Percentiles rank a stretch among this genome's conserved stretches.
Evolutionary conservation across 2,888 invertebrate genomes (phyloP).

Genomic region (Rhimphoctona megacephalus): DNA sequence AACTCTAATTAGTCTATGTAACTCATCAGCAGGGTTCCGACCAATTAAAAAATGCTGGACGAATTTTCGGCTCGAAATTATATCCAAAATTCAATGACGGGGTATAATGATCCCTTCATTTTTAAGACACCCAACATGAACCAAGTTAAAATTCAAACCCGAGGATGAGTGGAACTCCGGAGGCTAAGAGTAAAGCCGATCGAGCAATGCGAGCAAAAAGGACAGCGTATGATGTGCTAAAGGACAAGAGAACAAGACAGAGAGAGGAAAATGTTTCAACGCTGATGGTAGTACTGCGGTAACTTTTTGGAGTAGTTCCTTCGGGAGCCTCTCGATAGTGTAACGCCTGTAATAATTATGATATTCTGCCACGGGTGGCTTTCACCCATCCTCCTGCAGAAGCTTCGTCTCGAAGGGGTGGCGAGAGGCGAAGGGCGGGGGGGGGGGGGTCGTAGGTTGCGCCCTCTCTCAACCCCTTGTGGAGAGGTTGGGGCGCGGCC

Average conservation of each 20-base stretch:
- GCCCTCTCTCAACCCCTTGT: conserved; percentile 63
- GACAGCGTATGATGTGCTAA: background rate
- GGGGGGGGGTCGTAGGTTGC: conserved; percentile 14
- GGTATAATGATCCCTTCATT: background rate
- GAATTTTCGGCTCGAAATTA: too few species aligned
- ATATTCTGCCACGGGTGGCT: conserved; percentile 78
- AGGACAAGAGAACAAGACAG: background rate
- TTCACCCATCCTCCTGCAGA: conserved; percentile 55
- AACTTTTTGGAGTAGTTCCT: conserved; percentile 71
- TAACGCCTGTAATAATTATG: conserved; percentile 82
- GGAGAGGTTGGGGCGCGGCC: conserved; percentile 84
- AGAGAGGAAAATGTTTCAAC: conserved; percentile 33
- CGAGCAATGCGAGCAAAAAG: background rate
- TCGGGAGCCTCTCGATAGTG: conserved; percentile 71
- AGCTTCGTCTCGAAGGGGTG: conserved; percentile 20
- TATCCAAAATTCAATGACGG: too few species aligned
- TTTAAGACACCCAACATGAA: background rate
- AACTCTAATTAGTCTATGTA: too few species aligned
- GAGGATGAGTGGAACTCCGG: background rate
- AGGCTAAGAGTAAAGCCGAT: background rate
- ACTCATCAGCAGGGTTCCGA: background rate
- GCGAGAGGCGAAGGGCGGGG: conserved; percentile 19
- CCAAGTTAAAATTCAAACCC: background rate
- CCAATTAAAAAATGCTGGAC: background rate
- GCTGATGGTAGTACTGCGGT: conserved; percentile 36